Base-by-base conservation (phyloP, 2,797 vertebrate species). In the Scyliorhinus canicula region DNA sequence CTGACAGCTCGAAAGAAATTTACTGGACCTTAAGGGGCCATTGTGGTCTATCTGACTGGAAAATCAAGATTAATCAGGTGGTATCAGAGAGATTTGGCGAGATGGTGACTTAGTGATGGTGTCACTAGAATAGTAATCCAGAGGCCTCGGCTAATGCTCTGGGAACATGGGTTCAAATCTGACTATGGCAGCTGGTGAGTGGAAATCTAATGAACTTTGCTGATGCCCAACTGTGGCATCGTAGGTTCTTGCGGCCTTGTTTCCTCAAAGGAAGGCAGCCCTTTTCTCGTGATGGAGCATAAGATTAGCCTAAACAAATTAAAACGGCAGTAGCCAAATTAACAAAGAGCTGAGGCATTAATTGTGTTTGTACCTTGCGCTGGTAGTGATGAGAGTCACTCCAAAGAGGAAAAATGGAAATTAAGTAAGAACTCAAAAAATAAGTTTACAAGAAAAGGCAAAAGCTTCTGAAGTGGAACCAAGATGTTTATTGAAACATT, bases 401-500 rank as follows among this genome's bases (percentile, higher is more conserved):
- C 35, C 60, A 44, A 24, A 21, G 19, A 44, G 21, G 24, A 16
- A 91, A 91, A 44, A 1, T 88, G 31, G 5, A 57, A 90, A 44
- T 8, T 44, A 63, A 44, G 44, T 65, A 60, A 60, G n/a, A 44
- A 65, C 9, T 65, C 24, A 40, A 65, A 65, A 65, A 91, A 91
- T 40, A 91, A 91, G 24, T 55, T 52, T 24, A 26, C 0, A 40
- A 40, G 44, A 63, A 74, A 31, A 74, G 19, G 44, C 24, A 74
- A 69, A 74, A 67, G 28, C 47, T 52, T 93, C 26, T 94, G 44
- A 94, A 94, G 67, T 21, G 93, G 9, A 65, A 65, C 44, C 28
- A 74, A 71, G 35, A 71, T 35, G 31, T 94, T 94, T 94, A 94
- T 94, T 94, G 74, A 94, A 94, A 94, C 93, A 93, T 44, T 52